These are phyloP conservation scores for Hippocampus guttulatus DNA, from an alignment of 2,113 vertebrate species.

Conservation along the genomic window DNA sequence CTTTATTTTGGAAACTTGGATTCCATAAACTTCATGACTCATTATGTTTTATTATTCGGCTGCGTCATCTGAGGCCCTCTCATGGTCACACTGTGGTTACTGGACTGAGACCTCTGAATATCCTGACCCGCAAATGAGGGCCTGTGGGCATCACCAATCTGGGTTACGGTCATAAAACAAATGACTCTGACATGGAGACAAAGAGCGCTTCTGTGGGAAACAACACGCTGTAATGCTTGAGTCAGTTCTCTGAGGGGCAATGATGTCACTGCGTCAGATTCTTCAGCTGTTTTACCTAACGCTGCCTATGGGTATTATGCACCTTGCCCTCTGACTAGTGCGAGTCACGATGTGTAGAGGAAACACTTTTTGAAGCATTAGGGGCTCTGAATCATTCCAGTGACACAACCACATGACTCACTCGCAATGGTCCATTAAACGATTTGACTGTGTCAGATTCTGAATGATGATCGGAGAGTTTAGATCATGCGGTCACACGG, in stretches of 20 bases:
- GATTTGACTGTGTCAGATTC: constrained; percentile 9
- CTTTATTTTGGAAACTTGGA: constrained; percentile 11
- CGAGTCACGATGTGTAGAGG: constrained; percentile 34
- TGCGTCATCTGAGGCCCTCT: constrained; percentile 13
- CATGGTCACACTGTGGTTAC: constrained; percentile 24
- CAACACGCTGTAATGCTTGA: constrained; percentile 23
- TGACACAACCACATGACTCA: constrained; percentile 26
- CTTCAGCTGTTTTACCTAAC: constrained; percentile 20
- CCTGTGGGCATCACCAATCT: constrained; percentile 22
- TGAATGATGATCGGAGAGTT: constrained; percentile 1
- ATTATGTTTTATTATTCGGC: not conserved
- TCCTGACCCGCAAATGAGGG: constrained; percentile 22
- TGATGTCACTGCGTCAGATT: constrained; percentile 43
- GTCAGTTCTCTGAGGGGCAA: constrained; percentile 35
- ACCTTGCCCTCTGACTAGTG: constrained; percentile 27
- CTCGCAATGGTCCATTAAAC: constrained; percentile 5
- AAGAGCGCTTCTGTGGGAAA: constrained; percentile 22
- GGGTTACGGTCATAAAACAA: constrained; percentile 46
- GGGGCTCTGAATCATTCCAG: constrained; percentile 30
- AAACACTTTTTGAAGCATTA: constrained; percentile 24
- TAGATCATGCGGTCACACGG: not conserved
- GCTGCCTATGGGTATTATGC: constrained; percentile 16
- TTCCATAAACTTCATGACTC: constrained; percentile 10
- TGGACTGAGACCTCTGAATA: constrained; percentile 22
- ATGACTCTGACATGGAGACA: constrained; percentile 23